Conservation (phyloP, 2,797 vertebrate genomes). For the Schizothorax lantsangensis region DNA sequence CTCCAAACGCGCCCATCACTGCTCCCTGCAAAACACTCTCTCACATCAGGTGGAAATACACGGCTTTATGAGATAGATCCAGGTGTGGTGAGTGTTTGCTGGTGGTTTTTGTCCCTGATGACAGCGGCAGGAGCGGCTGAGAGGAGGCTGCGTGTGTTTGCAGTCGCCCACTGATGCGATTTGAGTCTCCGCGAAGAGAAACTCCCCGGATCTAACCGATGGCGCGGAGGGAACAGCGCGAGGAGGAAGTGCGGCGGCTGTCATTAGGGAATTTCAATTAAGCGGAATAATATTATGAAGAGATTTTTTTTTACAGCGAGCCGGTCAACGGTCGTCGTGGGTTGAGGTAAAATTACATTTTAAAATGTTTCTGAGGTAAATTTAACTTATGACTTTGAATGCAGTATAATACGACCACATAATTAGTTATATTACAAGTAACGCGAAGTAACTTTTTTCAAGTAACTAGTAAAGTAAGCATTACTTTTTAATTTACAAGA, state of each 20-base stretch:
- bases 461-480: too few species aligned
- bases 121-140: slow-evolving; percentile 5
- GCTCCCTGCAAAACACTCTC: slow-evolving; percentile 64
- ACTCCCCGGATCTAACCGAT: slow-evolving; percentile 74
- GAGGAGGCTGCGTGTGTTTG: slow-evolving; percentile 52
- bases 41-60: slow-evolving; percentile 77
- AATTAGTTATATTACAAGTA: too few species aligned
- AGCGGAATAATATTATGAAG: slow-evolving; percentile 80
- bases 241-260: slow-evolving; percentile 62
- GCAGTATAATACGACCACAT: too few species aligned
- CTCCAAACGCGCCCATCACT: slow-evolving; percentile 85
- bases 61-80: slow-evolving; percentile 64
- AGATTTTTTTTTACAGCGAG: slow-evolving; percentile 71
- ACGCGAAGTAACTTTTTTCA: too few species aligned
- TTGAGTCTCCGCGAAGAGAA: slow-evolving; percentile 58
- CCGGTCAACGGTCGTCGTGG: slow-evolving; percentile 49
- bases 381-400: neutral
- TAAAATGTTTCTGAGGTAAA: slow-evolving; percentile 1
- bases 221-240: slow-evolving; percentile 78
- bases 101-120: neutral
- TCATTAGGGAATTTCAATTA: slow-evolving; percentile 66
- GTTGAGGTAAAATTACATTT: neutral
- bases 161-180: slow-evolving; percentile 63
- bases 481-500: too few species aligned
- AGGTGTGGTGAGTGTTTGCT: slow-evolving; percentile 65